phyloP scores from a whole-genome alignment of 2,113 vertebrate genomes.

The Heterotis niloticus region DNA sequence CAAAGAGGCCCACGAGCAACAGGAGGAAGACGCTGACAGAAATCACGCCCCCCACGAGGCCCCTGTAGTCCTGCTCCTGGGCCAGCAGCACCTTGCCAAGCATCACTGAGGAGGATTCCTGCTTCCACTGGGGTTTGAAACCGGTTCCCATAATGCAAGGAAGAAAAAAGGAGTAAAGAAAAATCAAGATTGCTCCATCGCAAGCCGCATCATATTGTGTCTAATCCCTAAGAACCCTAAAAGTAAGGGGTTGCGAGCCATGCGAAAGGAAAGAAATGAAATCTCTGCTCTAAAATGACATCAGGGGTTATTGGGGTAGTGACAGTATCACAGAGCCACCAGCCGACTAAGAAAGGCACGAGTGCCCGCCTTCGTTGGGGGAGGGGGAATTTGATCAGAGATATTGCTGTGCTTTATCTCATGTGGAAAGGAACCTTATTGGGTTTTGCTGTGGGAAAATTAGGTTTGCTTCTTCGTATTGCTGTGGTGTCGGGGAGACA shows the following conservation, averaged over 20 bases:
- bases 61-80: constrained; percentile 82
- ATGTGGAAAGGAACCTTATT: constrained; percentile 18
- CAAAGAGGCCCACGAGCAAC: constrained; percentile 53
- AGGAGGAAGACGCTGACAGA: constrained; percentile 15
- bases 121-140: constrained; percentile 75
- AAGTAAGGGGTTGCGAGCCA: constrained; percentile 6
- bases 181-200: neutral
- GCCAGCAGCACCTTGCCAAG: constrained; percentile 83
- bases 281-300: constrained; percentile 15
- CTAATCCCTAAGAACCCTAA: neutral
- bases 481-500: constrained; percentile 6
- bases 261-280: constrained; percentile 17
- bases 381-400: constrained; percentile 26
- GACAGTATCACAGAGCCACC: neutral
- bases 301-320: neutral
- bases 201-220: neutral
- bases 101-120: constrained; percentile 78
- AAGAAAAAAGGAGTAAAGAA: neutral
- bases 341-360: neutral
- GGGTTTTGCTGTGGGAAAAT: constrained; percentile 25
- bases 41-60: constrained; percentile 69
- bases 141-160: neutral
- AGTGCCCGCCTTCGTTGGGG: neutral
- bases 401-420: constrained; percentile 30
- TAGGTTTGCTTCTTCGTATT: constrained; percentile 15